Evolutionary conservation across 2,113 vertebrate genomes (phyloP).

Genomic region (Zapus hudsonius): DNA sequence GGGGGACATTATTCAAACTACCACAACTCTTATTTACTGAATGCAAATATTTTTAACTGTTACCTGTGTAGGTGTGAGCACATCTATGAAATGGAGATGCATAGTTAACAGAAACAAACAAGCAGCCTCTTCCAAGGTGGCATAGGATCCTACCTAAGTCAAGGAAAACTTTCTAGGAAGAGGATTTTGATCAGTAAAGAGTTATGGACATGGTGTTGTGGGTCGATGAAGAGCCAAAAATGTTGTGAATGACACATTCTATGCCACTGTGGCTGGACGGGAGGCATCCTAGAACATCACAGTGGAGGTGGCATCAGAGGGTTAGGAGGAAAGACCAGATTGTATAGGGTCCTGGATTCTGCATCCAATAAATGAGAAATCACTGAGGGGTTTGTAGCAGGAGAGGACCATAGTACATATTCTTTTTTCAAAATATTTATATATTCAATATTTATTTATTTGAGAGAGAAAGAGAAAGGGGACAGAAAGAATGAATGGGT

Average conservation of each 20-base stretch:
- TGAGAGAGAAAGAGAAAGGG: too few relatives aligned
- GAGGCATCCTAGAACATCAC: too few relatives aligned
- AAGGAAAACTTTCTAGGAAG: not conserved
- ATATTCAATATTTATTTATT: too few relatives aligned
- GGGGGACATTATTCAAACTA: too few relatives aligned
- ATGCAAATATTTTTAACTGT: not conserved
- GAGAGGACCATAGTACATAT: not conserved
- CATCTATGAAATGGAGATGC: not conserved
- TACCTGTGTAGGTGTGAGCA: too few relatives aligned
- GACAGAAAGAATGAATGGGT: too few relatives aligned
- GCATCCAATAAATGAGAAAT: not conserved
- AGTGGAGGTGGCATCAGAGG: not conserved
- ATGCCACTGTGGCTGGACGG: not conserved
- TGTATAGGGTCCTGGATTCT: not conserved
- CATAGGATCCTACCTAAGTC: not conserved
- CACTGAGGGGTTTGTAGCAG: not conserved
- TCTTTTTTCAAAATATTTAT: too few relatives aligned
- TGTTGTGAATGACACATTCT: not conserved
- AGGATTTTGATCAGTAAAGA: not conserved
- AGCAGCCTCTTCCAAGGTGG: not conserved
- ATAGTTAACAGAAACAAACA: constrained; percentile 19
- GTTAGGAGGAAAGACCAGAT: not conserved
- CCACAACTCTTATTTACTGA: not conserved
- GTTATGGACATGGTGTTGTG: not conserved
- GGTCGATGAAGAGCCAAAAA: not conserved